Base-by-base conservation (phyloP, 2,113 vertebrate species). In the Bungarus multicinctus region DNA sequence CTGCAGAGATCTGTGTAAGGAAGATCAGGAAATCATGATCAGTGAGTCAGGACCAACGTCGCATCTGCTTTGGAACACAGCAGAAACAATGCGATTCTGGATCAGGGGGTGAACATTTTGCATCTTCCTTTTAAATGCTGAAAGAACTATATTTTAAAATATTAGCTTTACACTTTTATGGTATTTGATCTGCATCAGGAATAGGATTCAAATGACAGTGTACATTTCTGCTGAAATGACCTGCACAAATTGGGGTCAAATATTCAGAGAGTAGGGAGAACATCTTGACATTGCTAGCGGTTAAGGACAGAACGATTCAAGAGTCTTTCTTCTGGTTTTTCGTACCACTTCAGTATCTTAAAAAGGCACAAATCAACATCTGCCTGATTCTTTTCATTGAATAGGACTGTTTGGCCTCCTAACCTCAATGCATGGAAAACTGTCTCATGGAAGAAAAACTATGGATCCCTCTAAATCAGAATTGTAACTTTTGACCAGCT, bases 1-100 rank as follows among this genome's bases (percentile, higher is more conserved):
- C 93, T 94, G 20, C 94, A 96, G 50, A 97, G 5, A 11, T 97
- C 98, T 98, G 95, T 3, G 11, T 8, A 6, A 1, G 14, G 8
- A 47, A 87, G n/a, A 74, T 7, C 20, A 11, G 47, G 22, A 9
- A 47, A 10, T 50, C 10, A 25, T 60, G 25, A n/a, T 5, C 22
- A 14, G 52, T 6, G 4, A 6, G 47, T 45, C 30, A 30, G 45
- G 18, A n/a, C 20, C 57, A 53, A 39, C 20, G 20, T 64, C 54
- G 3, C 55, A 23, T 2, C 20, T 3, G 16, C 47, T 81, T 9
- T 55, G 34, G 55, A 3, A n/a, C 30, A 69, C 27, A 16, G 9
- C 64, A 47, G 47, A 53, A 81, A 81, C 34, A 81, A 22, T 43
- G n/a, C 0, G 6, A 39, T 5, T 74, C 16, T 74, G 16, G n/a